Base-by-base conservation (phyloP, 1,140 invertebrate genomes). In the Venturia canescens region DNA sequence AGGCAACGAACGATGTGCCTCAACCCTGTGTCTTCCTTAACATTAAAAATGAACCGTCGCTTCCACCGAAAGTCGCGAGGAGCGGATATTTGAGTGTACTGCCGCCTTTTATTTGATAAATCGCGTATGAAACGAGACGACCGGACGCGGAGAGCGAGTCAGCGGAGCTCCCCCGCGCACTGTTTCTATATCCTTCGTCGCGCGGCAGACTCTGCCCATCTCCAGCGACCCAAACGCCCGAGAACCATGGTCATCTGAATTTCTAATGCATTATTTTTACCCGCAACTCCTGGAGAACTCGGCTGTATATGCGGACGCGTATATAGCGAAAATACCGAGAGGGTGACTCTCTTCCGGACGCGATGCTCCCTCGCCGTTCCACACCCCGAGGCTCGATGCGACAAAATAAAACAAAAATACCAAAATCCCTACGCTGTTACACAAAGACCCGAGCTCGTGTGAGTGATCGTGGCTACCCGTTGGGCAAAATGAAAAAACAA, bases 41-140 rank as follows among this genome's bases (percentile, higher is more conserved):
- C 89, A 89, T 89, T 89, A 90, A 90, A 90, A 90, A 90, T 90
- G 89, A 89, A 89, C 89, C 89, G 89, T 90, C 89, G 87, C 86
- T 85, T 84, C 88, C 88, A 89, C 87, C 85, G 89, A 90, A 66
- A 86, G 87, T 88, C 87, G 85, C 82, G 53, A n/a, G 16, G 83
- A 86, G 89, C 87, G 88, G 88, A 86, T 88, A 90, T 90, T 90
- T 90, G 89, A 90, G 87, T 89, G 86, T 87, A 88, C 84, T 86
- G 85, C 85, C 84, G 87, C 88, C 50, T 90, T 89, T 89, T 87
- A 90, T 90, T 90, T 90, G 89, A 90, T 90, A 90, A 90, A 90
- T 90, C 88, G 87, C 84, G 80, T 82, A 71, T 79, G 86, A 76
- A 76, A 23, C 74, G 53, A 53, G 4, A 23, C 74, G 53, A 53